Evolutionary conservation across 1,140 invertebrate genomes (phyloP), one percentile per base, ranked within the genome.

Genomic region (Drosophila aff.): DNA sequence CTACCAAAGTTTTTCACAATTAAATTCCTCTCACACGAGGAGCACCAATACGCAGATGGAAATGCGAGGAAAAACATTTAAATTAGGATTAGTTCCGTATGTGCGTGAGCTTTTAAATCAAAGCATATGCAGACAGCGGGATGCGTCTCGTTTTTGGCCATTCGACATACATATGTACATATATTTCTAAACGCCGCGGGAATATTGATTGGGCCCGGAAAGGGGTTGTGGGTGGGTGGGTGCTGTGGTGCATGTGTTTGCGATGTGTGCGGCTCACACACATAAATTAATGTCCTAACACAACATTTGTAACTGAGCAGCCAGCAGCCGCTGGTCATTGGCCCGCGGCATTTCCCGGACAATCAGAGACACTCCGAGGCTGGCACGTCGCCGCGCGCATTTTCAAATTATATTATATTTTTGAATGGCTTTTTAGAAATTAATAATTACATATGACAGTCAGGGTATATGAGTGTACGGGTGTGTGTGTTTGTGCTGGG

Each of bases 361-460:
- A 76, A 53, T 63, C 49, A 76, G 69, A 76, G 50, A 76, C 73
- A 76, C 53, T 65, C 40, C 31, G 33, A 26, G 67, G 7, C 57
- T 11, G 49, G 55, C 83, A 87, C 80, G 83, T 87, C 84, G 79
- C 61, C 81, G 61, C 40, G 60, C 52, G 77, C 65, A 81, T 89
- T 87, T 84, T 87, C 76, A 84, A 89, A 87, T 87, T 89, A 86
- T 86, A 86, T 82, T 82, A 87, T 84, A 87, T 84, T 89, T 75
- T 84, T 89, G 84, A 87, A 89, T 87, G 81, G 84, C 81, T 87
- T 87, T 89, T 89, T 87, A 89, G 84, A 87, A 87, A 87, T 84
- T 84, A 84, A 84, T 87, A 87, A 87, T 89, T 89, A 84, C 84
- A 81, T 78, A 72, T 79, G 85, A 83, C 84, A 36, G 7, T 2